These are phyloP conservation scores for Agelas oroides DNA, from an alignment of 37 sponge, comb jelly and placozoan genomes.

Conservation along the genomic window DNA sequence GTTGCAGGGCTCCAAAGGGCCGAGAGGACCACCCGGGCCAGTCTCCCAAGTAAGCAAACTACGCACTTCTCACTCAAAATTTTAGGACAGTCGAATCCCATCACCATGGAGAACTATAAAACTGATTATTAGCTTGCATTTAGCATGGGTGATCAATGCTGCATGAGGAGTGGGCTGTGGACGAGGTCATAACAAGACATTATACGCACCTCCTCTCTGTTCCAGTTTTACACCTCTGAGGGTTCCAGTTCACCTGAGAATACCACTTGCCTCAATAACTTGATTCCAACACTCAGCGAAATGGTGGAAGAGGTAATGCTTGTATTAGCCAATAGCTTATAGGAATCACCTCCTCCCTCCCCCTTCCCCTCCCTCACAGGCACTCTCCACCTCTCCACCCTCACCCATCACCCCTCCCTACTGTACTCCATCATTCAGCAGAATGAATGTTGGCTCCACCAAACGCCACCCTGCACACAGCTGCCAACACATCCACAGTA, in stretches of 20 bases:
- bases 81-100: too few relatives aligned
- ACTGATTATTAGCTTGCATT: too few relatives aligned
- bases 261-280: too few relatives aligned
- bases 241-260: too few relatives aligned
- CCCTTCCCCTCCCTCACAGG: conserved; percentile 13
- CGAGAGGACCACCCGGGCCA: conserved; percentile 43
- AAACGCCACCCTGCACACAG: conserved; percentile 41
- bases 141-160: too few relatives aligned
- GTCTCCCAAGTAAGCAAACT: conserved; percentile 16
- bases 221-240: too few relatives aligned
- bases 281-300: background rate
- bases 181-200: too few relatives aligned
- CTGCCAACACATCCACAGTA: conserved; percentile 33
- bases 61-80: too few relatives aligned
- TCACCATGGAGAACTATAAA: too few relatives aligned
- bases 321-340: background rate
- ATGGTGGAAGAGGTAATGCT: background rate
- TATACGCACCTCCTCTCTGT: too few relatives aligned
- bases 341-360: background rate
- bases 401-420: background rate
- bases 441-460: background rate
- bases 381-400: background rate
- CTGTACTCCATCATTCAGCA: background rate
- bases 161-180: too few relatives aligned
- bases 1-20: conserved; percentile 29